Percentiles rank a stretch among this genome's conserved stretches.
These are phyloP conservation scores for Apis dorsata DNA, from an alignment of 1,140 invertebrate genomes.

Conservation along the genomic window DNA sequence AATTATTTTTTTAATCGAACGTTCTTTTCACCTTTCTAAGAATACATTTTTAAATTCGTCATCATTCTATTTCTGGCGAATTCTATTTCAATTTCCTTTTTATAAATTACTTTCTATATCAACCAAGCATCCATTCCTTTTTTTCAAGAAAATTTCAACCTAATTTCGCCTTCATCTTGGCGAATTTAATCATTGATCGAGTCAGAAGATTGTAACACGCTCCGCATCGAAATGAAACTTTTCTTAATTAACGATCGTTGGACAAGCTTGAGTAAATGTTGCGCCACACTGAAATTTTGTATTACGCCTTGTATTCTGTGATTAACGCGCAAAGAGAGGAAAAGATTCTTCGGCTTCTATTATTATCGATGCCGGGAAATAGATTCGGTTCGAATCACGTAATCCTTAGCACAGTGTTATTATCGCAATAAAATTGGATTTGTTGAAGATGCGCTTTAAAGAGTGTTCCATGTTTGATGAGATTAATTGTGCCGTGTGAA, in stretches of 20 bases:
- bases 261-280: not conserved
- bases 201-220: not conserved
- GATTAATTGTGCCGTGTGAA: too few relatives aligned
- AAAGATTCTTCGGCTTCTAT: not conserved
- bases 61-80: too few relatives aligned
- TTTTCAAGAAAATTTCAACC: not conserved
- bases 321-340: not conserved
- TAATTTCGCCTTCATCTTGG: not conserved
- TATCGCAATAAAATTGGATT: too few relatives aligned
- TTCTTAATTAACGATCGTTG: constrained; percentile 1
- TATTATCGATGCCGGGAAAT: not conserved
- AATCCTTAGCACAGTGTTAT: too few relatives aligned
- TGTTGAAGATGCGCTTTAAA: too few relatives aligned
- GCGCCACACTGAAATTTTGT: not conserved
- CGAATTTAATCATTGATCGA: not conserved
- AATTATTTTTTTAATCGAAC: too few relatives aligned
- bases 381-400: not conserved
- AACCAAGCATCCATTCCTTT: not conserved
- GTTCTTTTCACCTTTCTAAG: too few relatives aligned
- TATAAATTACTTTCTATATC: too few relatives aligned
- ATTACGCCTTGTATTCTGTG: too few relatives aligned
- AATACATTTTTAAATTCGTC: too few relatives aligned
- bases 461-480: too few relatives aligned
- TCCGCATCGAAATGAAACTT: not conserved
- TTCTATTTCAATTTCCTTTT: too few relatives aligned